Percentiles rank a stretch among this genome's conserved stretches.
Evolutionary conservation across 2,888 invertebrate genomes (phyloP).

Genomic region (Rotaria socialis): DNA sequence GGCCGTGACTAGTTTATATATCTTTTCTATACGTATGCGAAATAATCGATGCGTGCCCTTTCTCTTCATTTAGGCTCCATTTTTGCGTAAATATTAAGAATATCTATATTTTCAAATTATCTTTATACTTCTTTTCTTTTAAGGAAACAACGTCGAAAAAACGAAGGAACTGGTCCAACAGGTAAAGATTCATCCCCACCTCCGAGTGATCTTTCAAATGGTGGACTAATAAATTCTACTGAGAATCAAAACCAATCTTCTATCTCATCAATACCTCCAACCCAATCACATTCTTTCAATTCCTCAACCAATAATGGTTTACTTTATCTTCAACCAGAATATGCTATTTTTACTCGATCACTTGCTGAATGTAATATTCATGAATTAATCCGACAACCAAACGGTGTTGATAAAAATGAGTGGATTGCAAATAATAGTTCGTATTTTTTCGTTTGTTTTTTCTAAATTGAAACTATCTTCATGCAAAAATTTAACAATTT

Average conservation of each 20-base stretch:
- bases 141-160: conserved; percentile 33
- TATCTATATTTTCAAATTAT: not conserved
- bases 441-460: conserved; percentile 51
- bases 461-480: not conserved
- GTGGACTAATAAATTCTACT: not conserved
- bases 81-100: conserved; percentile 9
- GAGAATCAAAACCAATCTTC: not conserved
- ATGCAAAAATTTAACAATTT: not conserved
- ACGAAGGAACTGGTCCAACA: not conserved
- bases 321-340: conserved; percentile 31
- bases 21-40: not conserved
- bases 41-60: conserved; percentile 26
- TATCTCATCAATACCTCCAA: not conserved
- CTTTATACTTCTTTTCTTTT: not conserved
- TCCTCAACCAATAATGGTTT: not conserved
- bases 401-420: conserved; percentile 93
- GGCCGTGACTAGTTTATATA: not conserved
- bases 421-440: conserved; percentile 98
- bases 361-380: conserved; percentile 86
- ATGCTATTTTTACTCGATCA: conserved; percentile 28
- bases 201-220: not conserved
- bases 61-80: conserved; percentile 21
- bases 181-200: not conserved
- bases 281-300: not conserved
- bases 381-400: conserved; percentile 85